A percentile compares a stretch with the other conserved stretches of the same genome.
Evolutionary conservation across 2,888 invertebrate genomes (phyloP).

Genomic region (Himalopsyche tibetana): DNA sequence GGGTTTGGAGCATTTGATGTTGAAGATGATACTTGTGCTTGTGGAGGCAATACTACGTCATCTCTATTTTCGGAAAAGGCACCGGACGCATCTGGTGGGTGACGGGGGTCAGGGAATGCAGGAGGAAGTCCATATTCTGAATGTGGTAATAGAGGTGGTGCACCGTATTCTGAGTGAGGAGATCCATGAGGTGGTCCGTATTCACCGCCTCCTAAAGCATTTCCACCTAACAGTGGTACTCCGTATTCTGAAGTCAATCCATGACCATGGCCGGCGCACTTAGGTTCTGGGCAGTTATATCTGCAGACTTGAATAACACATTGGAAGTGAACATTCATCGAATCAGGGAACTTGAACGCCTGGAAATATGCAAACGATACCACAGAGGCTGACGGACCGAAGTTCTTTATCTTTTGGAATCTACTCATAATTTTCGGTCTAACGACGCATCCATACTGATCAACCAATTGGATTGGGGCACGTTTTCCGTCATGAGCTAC

Average conservation of each 20-base stretch:
- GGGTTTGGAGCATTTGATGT: conserved; percentile 81
- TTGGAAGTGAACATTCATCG: conserved; percentile 98
- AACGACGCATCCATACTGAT: conserved; percentile 95
- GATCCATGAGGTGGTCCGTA: conserved; percentile 78
- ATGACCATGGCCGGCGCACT: conserved; percentile 82
- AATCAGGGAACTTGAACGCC: conserved; percentile 97
- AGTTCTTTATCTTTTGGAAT: conserved; percentile 97
- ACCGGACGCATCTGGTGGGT: conserved; percentile 89
- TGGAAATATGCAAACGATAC: conserved; percentile 97
- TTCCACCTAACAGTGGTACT: conserved; percentile 80
- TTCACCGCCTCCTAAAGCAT: conserved; percentile 79
- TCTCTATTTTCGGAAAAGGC: conserved; percentile 90
- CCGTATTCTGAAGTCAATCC: conserved; percentile 81
- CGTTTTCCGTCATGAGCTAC: conserved; percentile 96
- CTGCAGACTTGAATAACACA: conserved; percentile 96
- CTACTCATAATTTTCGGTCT: conserved; percentile 96
- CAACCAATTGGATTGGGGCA: conserved; percentile 94
- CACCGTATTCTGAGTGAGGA: conserved; percentile 83
- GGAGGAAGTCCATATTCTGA: conserved; percentile 86
- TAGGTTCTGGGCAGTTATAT: conserved; percentile 94
- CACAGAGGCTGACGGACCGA: conserved; percentile 94
- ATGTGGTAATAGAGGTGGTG: conserved; percentile 80
- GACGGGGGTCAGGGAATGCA: conserved; percentile 91
- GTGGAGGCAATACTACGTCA: conserved; percentile 87
- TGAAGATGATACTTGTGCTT: conserved; percentile 86